These are phyloP conservation scores for Cherax destructor DNA, from an alignment of 1,140 invertebrate species.

Conservation along the genomic window DNA sequence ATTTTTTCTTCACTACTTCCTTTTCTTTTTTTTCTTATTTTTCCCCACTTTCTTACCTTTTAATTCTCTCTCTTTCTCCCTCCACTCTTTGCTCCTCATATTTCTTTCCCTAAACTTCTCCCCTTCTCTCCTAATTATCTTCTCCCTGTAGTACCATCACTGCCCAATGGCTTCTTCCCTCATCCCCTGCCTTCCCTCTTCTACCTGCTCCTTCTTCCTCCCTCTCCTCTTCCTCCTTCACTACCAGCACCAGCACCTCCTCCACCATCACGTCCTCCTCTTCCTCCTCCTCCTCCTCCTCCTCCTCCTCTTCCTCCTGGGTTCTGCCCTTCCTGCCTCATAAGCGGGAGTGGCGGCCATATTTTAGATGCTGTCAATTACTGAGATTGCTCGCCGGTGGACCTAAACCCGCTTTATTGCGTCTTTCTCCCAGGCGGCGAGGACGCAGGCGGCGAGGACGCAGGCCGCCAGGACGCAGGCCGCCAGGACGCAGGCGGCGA, in stretches of 20 bases:
- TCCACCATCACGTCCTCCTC: slow-evolving; percentile 53
- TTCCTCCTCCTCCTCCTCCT: slow-evolving; percentile 60
- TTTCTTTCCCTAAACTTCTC: background rate
- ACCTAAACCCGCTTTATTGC: slow-evolving; percentile 67
- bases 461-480: too few relatives aligned
- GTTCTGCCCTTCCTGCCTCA: slow-evolving; percentile 62
- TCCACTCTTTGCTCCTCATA: background rate
- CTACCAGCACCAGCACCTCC: background rate
- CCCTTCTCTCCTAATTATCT: slow-evolving; percentile 45
- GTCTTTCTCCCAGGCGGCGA: slow-evolving; percentile 44
- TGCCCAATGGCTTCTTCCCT: slow-evolving; percentile 7
- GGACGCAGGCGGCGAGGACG: slow-evolving; percentile 13
- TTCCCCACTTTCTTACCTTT: too few relatives aligned
- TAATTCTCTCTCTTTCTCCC: background rate
- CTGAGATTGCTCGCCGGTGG: slow-evolving; percentile 69
- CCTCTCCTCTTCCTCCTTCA: slow-evolving; percentile 54
- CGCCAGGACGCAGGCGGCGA: background rate
- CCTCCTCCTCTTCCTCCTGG: slow-evolving; percentile 51
- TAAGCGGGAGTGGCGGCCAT: slow-evolving; percentile 71
- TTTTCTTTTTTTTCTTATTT: slow-evolving; percentile 4
- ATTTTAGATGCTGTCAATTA: slow-evolving; percentile 72
- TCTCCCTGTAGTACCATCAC: slow-evolving; percentile 39
- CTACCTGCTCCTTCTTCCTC: slow-evolving; percentile 72
- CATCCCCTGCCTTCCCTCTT: slow-evolving; percentile 30
- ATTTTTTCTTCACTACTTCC: background rate